Evolutionary conservation across 1,140 invertebrate genomes (phyloP), one percentile per base, ranked within the genome.

Genomic region (Pseudomyrmex flavicornis): DNA sequence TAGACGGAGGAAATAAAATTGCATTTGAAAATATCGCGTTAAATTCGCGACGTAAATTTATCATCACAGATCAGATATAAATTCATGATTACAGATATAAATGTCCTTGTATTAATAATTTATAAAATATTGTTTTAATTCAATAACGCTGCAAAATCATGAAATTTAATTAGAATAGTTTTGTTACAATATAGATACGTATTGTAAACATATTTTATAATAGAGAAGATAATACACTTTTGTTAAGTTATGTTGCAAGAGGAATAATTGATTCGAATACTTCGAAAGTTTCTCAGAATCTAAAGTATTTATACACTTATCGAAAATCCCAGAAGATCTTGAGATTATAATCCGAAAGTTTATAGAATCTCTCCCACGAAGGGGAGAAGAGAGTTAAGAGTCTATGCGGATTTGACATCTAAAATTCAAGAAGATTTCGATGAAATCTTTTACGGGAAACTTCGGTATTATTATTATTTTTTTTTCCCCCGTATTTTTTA

Each of bases 111-210:
- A 3, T 52, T 52, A 13, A 52, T 7, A 35, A 35, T 15, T 48
- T 10, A 48, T 26, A 50, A 35, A 20, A 54, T 54, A 13, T 54
- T 5, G 3, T 56, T 52, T 68, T 46, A 26, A 20, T 66, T 54
- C 7, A 46, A 22, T 56, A 56, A 68, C n/a, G n/a, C 54, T 52
- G 50, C 13, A 63, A 22, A 76, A 13, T n/a, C 17, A 15, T 1
- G 52, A 68, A 44, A 54, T 77, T 54, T 68, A 68, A 52, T 77
- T 1, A 15, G 12, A 66, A 0, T 66, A 22, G 15, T 66, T 20
- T 76, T 10, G 26, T 52, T 54, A 52, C 54, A 35, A 65, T 35
- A 12, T 15, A 54, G 17, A 44, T 8, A 7, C 7, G 7, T 35
- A 35, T 35, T 35, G 5, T 35, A 35, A 35, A 35, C 35, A 35